These are phyloP conservation scores for Hydrotaea diabolus DNA, from an alignment of 2,888 invertebrate species.

Conservation along the genomic window DNA sequence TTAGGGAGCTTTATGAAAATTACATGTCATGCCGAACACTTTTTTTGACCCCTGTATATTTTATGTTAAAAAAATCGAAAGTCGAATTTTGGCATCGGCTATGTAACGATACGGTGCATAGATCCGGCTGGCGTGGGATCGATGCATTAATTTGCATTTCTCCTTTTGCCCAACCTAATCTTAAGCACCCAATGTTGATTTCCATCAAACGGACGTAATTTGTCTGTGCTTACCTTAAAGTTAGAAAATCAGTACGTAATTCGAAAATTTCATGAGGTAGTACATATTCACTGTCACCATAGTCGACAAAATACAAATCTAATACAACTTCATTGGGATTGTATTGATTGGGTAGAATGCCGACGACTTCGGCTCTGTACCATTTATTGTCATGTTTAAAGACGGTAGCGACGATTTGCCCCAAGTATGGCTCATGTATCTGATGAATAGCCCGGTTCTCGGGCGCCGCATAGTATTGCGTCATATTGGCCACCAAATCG, in stretches of 20 bases:
- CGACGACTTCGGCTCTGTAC: conserved; percentile 85
- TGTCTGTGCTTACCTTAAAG: conserved; percentile 75
- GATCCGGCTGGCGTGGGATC: too few relatives aligned
- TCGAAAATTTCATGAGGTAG: conserved; percentile 86
- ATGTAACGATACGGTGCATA: too few relatives aligned
- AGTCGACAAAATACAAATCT: conserved; percentile 92
- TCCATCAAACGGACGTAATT: too few relatives aligned
- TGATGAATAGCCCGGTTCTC: conserved; percentile 85
- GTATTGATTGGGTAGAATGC: conserved; percentile 84
- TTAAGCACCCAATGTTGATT: too few relatives aligned
- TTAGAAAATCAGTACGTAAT: conserved; percentile 85
- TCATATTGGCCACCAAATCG: conserved; percentile 90
- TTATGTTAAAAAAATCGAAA: too few relatives aligned
- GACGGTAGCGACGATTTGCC: conserved; percentile 92
- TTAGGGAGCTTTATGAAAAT: too few relatives aligned
- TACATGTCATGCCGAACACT: too few relatives aligned
- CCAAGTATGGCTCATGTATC: conserved; percentile 83
- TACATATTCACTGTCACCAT: conserved; percentile 90
- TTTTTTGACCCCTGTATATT: too few relatives aligned
- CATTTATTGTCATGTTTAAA: conserved; percentile 91
- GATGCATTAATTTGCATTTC: too few relatives aligned
- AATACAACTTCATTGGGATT: conserved; percentile 84
- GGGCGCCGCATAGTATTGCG: conserved; percentile 86
- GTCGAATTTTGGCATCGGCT: too few relatives aligned
- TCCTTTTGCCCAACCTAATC: too few relatives aligned